Base-by-base conservation (phyloP, 2,797 vertebrate genomes). In the Sciurus vulgaris region DNA sequence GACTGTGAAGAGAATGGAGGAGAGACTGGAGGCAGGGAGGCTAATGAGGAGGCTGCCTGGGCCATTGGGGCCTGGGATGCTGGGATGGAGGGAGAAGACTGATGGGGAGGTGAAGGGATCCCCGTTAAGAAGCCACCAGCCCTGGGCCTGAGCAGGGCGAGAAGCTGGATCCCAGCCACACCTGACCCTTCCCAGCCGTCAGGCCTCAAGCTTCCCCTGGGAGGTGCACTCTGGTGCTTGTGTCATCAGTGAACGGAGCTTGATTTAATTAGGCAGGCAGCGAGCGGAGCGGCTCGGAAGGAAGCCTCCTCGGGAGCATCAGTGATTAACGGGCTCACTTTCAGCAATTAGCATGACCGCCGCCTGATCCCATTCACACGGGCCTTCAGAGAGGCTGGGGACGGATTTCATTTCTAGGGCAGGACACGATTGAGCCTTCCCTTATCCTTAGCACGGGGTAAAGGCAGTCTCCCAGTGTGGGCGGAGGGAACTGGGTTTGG, bases 201-300 rank as follows among this genome's bases (percentile, higher is more conserved):
- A 2, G n/a, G 51, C 84, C 63, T 49, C 35, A 7, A 11, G 35
- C 78, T 56, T 20, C 3, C 78, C 74, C 67, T 86, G 0, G 0
- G 1, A 28, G 74, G 79, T 14, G 47, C 81, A 59, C n/a, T 0
- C 2, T 72, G 22, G n/a, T 17, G 41, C 86, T 61, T 35, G 30
- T 35, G 47, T 79, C 20, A 3, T 69, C 89, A 89, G 72, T 44
- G 86, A 86, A 9, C 0, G 4, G 73, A 63, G 51, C 7, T 0
- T 74, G 59, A 28, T 86, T 89, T 96, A 97, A 94, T 95, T 89
- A 96, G 93, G 33, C 67, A 11, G 92, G 47, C n/a, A 1, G 51
- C 0, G 38, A 12, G 41, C 38, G 4, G 78, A 33, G 10, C 11
- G 2, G 73, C 83, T 33, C 0, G 9, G 86, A 79, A 81, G 84